These are phyloP conservation scores for Gallinago paraguaiae DNA, from an alignment of 2,113 vertebrate genomes.

Conservation along the genomic window DNA sequence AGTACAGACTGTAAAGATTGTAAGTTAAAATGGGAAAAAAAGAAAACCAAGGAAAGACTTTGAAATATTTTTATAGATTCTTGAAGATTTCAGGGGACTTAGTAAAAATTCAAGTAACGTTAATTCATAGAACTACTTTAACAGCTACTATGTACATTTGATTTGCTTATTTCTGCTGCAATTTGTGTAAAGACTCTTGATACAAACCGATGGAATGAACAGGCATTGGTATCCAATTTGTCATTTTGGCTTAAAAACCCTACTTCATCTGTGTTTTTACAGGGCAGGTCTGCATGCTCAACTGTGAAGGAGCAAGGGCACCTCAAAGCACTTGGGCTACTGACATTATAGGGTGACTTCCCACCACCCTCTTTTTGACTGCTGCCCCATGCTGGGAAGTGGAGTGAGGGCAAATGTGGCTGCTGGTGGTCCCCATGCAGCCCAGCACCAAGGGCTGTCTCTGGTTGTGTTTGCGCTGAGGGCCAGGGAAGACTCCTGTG, in stretches of 20 bases:
- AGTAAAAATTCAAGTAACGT: not conserved
- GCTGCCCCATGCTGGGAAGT: not conserved
- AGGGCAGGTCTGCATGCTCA: not conserved
- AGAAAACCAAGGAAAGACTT: not conserved
- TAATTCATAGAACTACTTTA: not conserved
- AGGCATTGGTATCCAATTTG: not conserved
- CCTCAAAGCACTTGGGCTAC: not conserved
- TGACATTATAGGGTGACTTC: not conserved
- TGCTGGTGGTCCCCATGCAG: not conserved
- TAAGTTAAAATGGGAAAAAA: not conserved
- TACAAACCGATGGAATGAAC: not conserved
- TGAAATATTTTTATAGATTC: conserved; percentile 1
- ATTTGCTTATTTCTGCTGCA: not conserved
- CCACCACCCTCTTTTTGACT: not conserved
- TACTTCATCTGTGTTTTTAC: not conserved
- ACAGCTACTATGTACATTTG: not conserved
- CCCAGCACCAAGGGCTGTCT: not conserved
- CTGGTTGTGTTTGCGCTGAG: rapidly evolving
- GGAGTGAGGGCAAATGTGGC: rapidly evolving
- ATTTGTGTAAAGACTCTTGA: not conserved
- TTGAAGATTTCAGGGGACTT: conserved; percentile 14
- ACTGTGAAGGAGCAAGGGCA: not conserved
- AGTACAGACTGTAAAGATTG: conserved; percentile 53
- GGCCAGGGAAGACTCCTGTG: rapidly evolving
- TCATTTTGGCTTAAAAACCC: not conserved